phyloP scores from a whole-genome alignment of 2,113 vertebrate genomes.

The Salvelinus sp. region DNA sequence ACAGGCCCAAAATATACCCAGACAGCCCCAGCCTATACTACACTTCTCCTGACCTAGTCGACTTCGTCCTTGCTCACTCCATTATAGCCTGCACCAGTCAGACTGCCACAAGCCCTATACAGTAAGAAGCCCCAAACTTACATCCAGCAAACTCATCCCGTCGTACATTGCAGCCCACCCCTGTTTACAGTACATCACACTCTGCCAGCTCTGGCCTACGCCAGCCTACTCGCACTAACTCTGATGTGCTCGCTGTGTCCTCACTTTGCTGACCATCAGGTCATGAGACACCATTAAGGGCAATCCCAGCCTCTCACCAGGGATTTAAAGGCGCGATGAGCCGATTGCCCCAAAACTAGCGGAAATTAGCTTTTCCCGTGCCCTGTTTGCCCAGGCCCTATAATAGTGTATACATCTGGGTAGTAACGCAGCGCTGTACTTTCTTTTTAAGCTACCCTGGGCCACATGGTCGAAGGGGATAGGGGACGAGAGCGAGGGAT shows the following conservation, averaged over 20 bases:
- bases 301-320: conserved; percentile 26
- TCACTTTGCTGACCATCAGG: conserved; percentile 22
- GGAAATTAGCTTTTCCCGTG: conserved; percentile 54
- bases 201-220: background rate
- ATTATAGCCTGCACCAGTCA: background rate
- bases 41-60: background rate
- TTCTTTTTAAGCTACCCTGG: conserved; percentile 38
- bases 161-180: background rate
- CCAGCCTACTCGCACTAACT: background rate
- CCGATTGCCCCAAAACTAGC: conserved; percentile 37
- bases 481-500: conserved; percentile 13
- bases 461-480: conserved; percentile 31
- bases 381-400: conserved; percentile 16
- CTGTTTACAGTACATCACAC: no score
- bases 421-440: background rate
- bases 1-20: background rate
- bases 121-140: background rate
- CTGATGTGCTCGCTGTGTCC: background rate
- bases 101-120: background rate
- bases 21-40: background rate
- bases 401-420: conserved; percentile 47
- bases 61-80: background rate
- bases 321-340: conserved; percentile 53
- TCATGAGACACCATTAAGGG: conserved; percentile 36
- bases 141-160: background rate